A percentile compares a stretch with the other conserved stretches of the same genome.
These are phyloP conservation scores for Penaeus monodon DNA, from an alignment of 2,888 invertebrate species.

Conservation along the genomic window DNA sequence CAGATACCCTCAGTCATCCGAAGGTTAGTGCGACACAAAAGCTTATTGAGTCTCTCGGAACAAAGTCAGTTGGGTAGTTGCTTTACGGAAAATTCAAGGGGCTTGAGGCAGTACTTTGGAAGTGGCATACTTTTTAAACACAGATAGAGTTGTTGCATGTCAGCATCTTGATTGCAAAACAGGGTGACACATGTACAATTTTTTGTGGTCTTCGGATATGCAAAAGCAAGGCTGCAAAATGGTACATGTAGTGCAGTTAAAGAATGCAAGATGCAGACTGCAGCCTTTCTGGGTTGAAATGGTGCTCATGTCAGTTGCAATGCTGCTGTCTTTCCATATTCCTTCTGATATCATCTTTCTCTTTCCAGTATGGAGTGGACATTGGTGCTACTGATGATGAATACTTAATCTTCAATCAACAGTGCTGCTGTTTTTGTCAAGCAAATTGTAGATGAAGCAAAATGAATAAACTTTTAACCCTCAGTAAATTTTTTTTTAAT, in stretches of 20 bases:
- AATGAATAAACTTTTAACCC: not conserved
- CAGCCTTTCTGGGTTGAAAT: slow-evolving; percentile 9
- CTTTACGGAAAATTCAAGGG: not conserved
- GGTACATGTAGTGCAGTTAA: slow-evolving; percentile 9
- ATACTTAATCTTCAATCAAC: slow-evolving; percentile 44
- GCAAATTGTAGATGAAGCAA: slow-evolving; percentile 12
- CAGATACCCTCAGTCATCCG: not conserved
- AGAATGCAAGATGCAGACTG: slow-evolving; percentile 15
- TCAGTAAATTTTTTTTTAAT: not conserved
- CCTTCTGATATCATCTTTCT: slow-evolving; percentile 45
- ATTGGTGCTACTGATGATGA: slow-evolving; percentile 25
- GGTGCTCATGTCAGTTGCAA: not conserved
- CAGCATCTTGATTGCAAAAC: slow-evolving; percentile 7
- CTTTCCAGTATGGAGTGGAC: slow-evolving; percentile 51
- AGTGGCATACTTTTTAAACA: not conserved
- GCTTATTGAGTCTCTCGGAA: slow-evolving; percentile 20
- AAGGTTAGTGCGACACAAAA: slow-evolving; percentile 31
- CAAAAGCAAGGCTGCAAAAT: slow-evolving; percentile 12
- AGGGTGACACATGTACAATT: slow-evolving; percentile 1
- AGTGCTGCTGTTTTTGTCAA: slow-evolving; percentile 8
- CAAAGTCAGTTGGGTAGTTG: slow-evolving; percentile 40
- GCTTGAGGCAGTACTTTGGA: slow-evolving; percentile 9
- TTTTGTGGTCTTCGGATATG: not conserved
- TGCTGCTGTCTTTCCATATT: slow-evolving; percentile 29
- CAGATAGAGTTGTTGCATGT: slow-evolving; percentile 3